Conservation (phyloP, 2,113 vertebrate species). For the Corydoras sp. region DNA sequence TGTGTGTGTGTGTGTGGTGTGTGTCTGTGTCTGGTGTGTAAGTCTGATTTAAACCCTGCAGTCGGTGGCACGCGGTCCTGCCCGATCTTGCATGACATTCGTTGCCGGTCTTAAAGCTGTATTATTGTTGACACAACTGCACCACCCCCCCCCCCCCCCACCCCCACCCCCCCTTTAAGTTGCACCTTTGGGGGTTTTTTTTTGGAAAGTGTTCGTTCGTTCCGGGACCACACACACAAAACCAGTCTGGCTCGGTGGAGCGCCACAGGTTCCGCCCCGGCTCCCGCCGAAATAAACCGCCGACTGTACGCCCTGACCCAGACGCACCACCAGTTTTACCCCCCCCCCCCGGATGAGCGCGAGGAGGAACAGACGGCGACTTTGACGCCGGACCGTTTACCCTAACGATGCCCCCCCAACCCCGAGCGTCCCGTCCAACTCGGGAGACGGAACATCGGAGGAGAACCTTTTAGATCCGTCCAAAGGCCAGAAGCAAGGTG, state of each 20-base stretch:
- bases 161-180: neutral
- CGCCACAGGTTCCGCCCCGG: conserved; percentile 2
- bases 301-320: no score
- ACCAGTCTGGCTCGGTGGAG: neutral
- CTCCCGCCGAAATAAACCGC: neutral
- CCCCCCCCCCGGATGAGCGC: neutral
- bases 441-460: neutral
- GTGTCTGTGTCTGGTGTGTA: no score
- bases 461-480: neutral
- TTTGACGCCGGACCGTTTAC: conserved; percentile 24
- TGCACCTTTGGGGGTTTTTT: neutral
- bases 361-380: neutral
- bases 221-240: conserved; percentile 16
- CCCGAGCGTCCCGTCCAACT: neutral
- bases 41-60: no score
- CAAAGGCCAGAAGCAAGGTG: no score
- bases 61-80: conserved; percentile 1
- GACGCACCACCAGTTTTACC: no score
- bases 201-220: neutral
- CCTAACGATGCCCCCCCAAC: conserved; percentile 21
- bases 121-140: neutral
- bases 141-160: no score
- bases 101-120: neutral
- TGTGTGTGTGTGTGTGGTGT: no score
- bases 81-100: neutral